Evolutionary conservation across 2,113 vertebrate genomes (phyloP).

Genomic region (Anhinga rufa): DNA sequence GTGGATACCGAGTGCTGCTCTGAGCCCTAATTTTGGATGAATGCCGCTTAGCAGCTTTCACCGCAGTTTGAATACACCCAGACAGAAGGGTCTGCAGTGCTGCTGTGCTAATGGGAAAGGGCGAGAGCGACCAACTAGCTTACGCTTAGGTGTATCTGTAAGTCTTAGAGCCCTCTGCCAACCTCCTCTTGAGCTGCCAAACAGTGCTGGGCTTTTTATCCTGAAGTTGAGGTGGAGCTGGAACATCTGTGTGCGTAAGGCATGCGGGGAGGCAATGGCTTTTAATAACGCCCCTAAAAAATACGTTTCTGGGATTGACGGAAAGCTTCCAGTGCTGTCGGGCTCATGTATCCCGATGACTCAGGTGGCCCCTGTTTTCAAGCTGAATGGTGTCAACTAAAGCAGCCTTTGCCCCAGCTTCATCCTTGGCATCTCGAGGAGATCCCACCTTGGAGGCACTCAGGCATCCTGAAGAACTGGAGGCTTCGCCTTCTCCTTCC

Average conservation of each 20-base stretch:
- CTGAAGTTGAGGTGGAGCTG: not conserved
- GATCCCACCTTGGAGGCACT: not conserved
- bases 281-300: not conserved
- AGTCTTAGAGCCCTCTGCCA: not conserved
- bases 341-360: fast-evolving
- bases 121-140: too few relatives aligned
- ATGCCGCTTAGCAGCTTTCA: not conserved
- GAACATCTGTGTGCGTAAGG: not conserved
- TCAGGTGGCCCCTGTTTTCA: not conserved
- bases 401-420: not conserved
- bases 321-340: fast-evolving
- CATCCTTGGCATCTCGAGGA: fast-evolving
- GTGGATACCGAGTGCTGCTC: not conserved
- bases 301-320: fast-evolving
- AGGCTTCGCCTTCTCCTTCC: not conserved
- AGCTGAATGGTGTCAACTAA: fast-evolving
- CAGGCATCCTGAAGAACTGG: not conserved
- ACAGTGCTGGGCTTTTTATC: not conserved
- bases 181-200: not conserved
- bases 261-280: not conserved
- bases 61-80: fast-evolving
- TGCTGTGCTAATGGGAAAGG: not conserved
- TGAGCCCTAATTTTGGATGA: not conserved
- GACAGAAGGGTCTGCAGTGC: not conserved
- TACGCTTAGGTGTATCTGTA: fast-evolving